phyloP scores from a whole-genome alignment of 2,888 invertebrate genomes.

The Proisotoma minuta region DNA sequence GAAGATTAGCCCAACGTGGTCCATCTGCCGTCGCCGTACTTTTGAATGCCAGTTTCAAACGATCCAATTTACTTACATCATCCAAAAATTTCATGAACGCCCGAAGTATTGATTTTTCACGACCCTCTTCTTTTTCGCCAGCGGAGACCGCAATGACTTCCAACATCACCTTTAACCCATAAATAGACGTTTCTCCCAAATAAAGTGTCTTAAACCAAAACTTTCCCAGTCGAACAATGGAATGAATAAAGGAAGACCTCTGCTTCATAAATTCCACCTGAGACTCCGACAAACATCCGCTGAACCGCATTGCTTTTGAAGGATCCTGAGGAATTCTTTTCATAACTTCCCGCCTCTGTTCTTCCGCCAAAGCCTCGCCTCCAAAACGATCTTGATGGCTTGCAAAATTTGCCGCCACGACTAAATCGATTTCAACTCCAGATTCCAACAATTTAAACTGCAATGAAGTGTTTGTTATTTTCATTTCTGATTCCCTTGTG shows the following conservation, averaged over 20 bases:
- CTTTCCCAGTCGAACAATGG: neutral
- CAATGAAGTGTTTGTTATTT: neutral
- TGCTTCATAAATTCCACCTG: neutral
- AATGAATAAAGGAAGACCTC: neutral
- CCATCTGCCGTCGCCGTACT: too few species aligned
- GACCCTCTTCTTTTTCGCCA: neutral
- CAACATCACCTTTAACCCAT: neutral
- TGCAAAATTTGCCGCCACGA: neutral
- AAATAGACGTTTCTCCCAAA: neutral
- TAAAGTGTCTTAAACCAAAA: neutral
- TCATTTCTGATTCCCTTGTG: too few species aligned
- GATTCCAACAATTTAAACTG: neutral
- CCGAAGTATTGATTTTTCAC: neutral
- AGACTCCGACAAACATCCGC: neutral
- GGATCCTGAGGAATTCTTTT: neutral
- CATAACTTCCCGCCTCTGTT: neutral
- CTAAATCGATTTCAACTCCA: neutral
- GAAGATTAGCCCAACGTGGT: too few species aligned
- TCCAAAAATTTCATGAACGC: neutral
- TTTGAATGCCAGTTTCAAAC: neutral
- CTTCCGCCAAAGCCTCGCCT: neutral
- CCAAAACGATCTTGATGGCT: neutral
- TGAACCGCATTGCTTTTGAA: neutral
- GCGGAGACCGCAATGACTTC: neutral
- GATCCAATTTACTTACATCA: neutral